These are phyloP conservation scores for Condylura cristata DNA, from an alignment of 2,113 vertebrate genomes.

Conservation along the genomic window DNA sequence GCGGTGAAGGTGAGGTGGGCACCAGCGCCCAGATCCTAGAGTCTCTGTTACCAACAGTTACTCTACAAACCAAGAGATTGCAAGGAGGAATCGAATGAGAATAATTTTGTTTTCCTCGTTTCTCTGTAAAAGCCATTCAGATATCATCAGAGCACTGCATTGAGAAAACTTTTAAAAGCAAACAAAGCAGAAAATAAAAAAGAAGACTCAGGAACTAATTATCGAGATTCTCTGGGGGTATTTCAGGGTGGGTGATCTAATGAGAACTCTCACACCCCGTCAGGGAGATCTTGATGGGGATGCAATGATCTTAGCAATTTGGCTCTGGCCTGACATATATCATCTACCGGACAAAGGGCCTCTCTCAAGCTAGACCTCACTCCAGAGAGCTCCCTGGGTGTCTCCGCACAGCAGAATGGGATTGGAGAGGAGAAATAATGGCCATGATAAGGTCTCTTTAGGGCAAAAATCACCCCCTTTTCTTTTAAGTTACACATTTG, in stretches of 20 bases:
- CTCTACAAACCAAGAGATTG: slow-evolving; percentile 17
- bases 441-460: background rate
- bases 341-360: slow-evolving; percentile 52
- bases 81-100: background rate
- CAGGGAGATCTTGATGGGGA: slow-evolving; percentile 67
- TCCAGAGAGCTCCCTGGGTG: background rate
- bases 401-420: background rate
- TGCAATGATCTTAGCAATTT: slow-evolving; percentile 47
- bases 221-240: slow-evolving; percentile 66
- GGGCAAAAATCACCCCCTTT: background rate
- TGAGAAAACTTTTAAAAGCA: slow-evolving; percentile 75
- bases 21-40: background rate
- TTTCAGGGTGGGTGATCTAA: slow-evolving; percentile 78
- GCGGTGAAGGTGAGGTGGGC: fast-evolving
- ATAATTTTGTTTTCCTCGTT: background rate
- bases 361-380: background rate
- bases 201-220: slow-evolving; percentile 76
- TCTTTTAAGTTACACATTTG: background rate
- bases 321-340: slow-evolving; percentile 56
- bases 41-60: background rate
- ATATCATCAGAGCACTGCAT: slow-evolving; percentile 43
- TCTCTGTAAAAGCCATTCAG: slow-evolving; percentile 49
- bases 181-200: slow-evolving; percentile 78
- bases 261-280: slow-evolving; percentile 70
- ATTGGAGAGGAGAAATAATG: background rate